Percentiles rank a stretch among this genome's conserved stretches.
Evolutionary conservation across 1,140 invertebrate genomes (phyloP).

Genomic region (Cheumatopsyche charites): DNA sequence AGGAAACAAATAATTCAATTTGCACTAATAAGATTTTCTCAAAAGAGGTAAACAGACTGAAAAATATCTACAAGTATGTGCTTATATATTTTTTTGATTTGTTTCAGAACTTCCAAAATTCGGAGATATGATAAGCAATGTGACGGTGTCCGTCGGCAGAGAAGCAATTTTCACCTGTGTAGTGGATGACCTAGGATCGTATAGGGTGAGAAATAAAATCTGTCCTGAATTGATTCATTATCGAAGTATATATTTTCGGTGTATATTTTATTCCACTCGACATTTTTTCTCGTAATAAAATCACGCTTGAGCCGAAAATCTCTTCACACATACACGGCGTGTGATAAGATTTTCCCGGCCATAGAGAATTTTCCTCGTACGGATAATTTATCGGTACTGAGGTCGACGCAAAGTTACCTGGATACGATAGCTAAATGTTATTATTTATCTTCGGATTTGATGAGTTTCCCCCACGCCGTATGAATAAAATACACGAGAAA

Average conservation of each 20-base stretch:
- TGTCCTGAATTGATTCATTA: too few species aligned
- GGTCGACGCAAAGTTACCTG: conserved; percentile 8
- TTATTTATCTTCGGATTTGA: conserved; percentile 31
- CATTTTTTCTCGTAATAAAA: too few species aligned
- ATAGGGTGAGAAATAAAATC: conserved; percentile 66
- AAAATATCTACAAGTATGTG: too few species aligned
- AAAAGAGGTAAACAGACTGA: too few species aligned
- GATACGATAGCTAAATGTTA: conserved; percentile 9
- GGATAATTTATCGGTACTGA: neutral
- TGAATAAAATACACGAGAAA: conserved; percentile 27
- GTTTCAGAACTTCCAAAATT: conserved; percentile 67
- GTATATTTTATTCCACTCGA: too few species aligned
- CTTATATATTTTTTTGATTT: conserved; percentile 7
- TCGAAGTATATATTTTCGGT: too few species aligned
- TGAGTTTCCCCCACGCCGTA: conserved; percentile 11
- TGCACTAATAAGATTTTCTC: too few species aligned
- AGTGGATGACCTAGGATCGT: conserved; percentile 77
- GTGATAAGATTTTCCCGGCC: too few species aligned
- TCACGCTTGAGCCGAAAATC: too few species aligned
- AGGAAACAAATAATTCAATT: too few species aligned
- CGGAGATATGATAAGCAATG: conserved; percentile 78
- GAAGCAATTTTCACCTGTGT: conserved; percentile 80
- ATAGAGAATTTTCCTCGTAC: too few species aligned
- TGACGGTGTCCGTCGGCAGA: conserved; percentile 77
- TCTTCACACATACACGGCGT: too few species aligned